A percentile compares a stretch with the other conserved stretches of the same genome.
Evolutionary conservation across 1,140 invertebrate species (phyloP).

Genomic region (Coenobita brevimanus): DNA sequence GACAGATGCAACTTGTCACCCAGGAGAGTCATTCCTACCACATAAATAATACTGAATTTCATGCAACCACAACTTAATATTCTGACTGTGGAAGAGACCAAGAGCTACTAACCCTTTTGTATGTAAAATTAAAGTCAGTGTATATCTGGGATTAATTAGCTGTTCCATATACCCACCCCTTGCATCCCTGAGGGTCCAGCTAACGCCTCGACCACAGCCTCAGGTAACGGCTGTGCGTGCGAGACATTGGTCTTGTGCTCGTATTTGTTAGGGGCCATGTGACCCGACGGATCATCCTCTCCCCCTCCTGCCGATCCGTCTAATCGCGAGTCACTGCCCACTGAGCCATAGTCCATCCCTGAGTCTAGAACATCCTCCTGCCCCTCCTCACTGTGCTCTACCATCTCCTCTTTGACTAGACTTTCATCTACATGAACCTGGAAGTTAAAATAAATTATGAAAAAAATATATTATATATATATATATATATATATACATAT

Average conservation of each 20-base stretch:
- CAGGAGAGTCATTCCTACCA: no score
- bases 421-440: slow-evolving; percentile 56
- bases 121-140: no score
- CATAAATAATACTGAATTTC: no score
- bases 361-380: slow-evolving; percentile 48
- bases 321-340: slow-evolving; percentile 52
- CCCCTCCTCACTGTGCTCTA: slow-evolving; percentile 22
- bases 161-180: slow-evolving; percentile 52
- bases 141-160: no score
- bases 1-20: no score
- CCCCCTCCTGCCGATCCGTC: slow-evolving; percentile 33
- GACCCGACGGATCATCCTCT: slow-evolving; percentile 25
- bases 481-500: no score
- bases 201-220: slow-evolving; percentile 67
- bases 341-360: slow-evolving; percentile 60
- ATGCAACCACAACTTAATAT: no score
- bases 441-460: background rate
- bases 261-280: slow-evolving; percentile 49
- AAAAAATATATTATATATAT: no score
- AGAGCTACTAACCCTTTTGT: no score
- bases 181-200: slow-evolving; percentile 69
- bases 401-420: slow-evolving; percentile 61
- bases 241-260: slow-evolving; percentile 32
- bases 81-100: no score
- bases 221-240: slow-evolving; percentile 63